These are phyloP conservation scores for Disparrhopalites patrizii DNA, from an alignment of 2,888 invertebrate species.

Conservation along the genomic window DNA sequence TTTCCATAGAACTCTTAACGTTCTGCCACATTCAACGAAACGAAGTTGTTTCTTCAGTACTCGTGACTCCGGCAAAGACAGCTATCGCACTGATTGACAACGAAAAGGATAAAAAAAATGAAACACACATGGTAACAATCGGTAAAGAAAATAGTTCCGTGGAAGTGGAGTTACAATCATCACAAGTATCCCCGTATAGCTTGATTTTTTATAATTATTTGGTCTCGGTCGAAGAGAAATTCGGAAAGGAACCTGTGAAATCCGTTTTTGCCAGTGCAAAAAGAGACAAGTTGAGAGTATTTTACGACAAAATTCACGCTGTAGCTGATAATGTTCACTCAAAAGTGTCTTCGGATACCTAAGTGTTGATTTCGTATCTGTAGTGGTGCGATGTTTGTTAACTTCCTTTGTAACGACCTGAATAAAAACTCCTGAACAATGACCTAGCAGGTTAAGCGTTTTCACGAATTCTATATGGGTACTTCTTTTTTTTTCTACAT, in stretches of 20 bases:
- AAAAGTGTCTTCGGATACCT: too few relatives aligned
- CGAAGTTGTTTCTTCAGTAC: constrained; percentile 24
- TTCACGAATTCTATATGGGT: too few relatives aligned
- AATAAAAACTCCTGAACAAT: too few relatives aligned
- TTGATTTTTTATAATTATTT: constrained; percentile 39
- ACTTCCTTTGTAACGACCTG: too few relatives aligned
- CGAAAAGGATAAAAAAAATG: constrained; percentile 29
- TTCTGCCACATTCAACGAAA: constrained; percentile 33
- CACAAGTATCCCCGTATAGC: constrained; percentile 10
- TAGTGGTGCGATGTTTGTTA: too few relatives aligned
- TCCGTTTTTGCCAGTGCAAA: not conserved
- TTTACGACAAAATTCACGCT: not conserved
- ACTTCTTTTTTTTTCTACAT: too few relatives aligned
- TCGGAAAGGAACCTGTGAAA: constrained; percentile 24
- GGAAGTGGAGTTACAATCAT: not conserved
- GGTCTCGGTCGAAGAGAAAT: constrained; percentile 33
- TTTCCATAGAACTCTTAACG: constrained; percentile 35
- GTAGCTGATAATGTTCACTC: constrained; percentile 9
- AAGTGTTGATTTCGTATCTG: too few relatives aligned
- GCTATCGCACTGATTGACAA: constrained; percentile 33
- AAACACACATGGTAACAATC: constrained; percentile 10
- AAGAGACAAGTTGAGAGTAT: not conserved
- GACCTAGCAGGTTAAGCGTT: too few relatives aligned
- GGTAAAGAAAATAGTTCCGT: constrained; percentile 3
- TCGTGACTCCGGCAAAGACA: constrained; percentile 31